These are phyloP conservation scores for Cladopsammia gracilis DNA, from an alignment of 64 coral and sea anemone genomes.

Conservation along the genomic window DNA sequence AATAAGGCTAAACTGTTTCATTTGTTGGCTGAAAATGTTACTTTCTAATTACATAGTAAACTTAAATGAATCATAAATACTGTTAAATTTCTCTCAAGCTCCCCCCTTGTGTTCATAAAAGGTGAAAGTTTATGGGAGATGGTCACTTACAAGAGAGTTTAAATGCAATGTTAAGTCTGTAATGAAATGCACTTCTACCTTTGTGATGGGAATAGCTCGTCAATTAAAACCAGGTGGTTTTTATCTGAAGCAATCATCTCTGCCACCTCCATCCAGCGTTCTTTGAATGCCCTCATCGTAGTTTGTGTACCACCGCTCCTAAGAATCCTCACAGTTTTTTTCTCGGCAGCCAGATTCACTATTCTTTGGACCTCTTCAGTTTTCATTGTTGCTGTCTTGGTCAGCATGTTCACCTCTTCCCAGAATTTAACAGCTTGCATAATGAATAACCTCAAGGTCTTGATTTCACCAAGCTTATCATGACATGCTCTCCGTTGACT, in stretches of 20 bases:
- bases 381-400: neutral
- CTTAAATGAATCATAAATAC: too few species aligned
- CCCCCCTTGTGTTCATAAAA: too few species aligned
- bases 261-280: constrained; percentile 16
- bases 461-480: constrained; percentile 9
- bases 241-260: neutral
- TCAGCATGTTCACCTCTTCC: neutral
- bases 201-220: too few species aligned
- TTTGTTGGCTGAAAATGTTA: too few species aligned
- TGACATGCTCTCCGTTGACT: neutral
- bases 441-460: constrained; percentile 4
- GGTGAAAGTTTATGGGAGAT: too few species aligned
- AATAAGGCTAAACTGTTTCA: too few species aligned
- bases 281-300: constrained; percentile 2
- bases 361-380: constrained; percentile 23
- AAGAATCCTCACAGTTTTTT: constrained; percentile 25
- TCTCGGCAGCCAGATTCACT: constrained; percentile 3
- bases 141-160: too few species aligned
- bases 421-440: constrained; percentile 25
- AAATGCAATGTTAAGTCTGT: too few species aligned
- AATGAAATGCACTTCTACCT: too few species aligned
- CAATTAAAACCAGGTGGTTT: neutral
- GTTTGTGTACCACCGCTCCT: neutral
- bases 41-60: too few species aligned
- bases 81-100: too few species aligned